Evolutionary conservation across 64 coral and sea anemone genomes (phyloP).

Genomic region (Exaiptasia diaphana): DNA sequence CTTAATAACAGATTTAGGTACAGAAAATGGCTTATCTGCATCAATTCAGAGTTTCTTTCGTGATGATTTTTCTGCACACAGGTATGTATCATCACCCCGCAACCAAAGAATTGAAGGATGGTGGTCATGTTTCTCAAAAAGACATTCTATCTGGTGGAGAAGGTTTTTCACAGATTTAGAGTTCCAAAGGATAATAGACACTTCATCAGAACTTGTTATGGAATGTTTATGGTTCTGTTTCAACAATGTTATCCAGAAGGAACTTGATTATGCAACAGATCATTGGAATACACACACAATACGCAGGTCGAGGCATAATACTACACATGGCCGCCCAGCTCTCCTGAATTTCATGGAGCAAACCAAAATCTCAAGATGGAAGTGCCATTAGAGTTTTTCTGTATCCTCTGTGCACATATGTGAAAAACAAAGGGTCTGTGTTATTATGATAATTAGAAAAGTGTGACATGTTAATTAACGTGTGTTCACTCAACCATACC

Average conservation of each 20-base stretch:
- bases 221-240: slow-evolving; percentile 29
- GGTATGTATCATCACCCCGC: slow-evolving; percentile 7
- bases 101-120: slow-evolving; percentile 19
- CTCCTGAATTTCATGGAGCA: slow-evolving; percentile 60
- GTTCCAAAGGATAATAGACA: slow-evolving; percentile 17
- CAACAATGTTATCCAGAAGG: slow-evolving; percentile 2
- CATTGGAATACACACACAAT: slow-evolving; percentile 71
- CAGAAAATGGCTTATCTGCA: slow-evolving; percentile 15
- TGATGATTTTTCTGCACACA: slow-evolving; percentile 8
- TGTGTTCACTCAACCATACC: too few species aligned
- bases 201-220: not conserved
- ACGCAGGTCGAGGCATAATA: slow-evolving; percentile 37
- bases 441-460: too few species aligned
- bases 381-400: too few species aligned
- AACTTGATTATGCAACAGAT: slow-evolving; percentile 55
- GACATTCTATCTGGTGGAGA: not conserved
- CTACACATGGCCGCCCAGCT: slow-evolving; percentile 50
- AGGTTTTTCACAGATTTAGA: slow-evolving; percentile 28
- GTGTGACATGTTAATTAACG: too few species aligned
- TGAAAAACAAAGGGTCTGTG: too few species aligned
- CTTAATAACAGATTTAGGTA: slow-evolving; percentile 30
- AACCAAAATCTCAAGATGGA: slow-evolving; percentile 26
- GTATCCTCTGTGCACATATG: too few species aligned
- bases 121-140: slow-evolving; percentile 27
- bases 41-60: slow-evolving; percentile 23